phyloP scores from a whole-genome alignment of 2,888 invertebrate genomes.

The Acleris emargana region DNA sequence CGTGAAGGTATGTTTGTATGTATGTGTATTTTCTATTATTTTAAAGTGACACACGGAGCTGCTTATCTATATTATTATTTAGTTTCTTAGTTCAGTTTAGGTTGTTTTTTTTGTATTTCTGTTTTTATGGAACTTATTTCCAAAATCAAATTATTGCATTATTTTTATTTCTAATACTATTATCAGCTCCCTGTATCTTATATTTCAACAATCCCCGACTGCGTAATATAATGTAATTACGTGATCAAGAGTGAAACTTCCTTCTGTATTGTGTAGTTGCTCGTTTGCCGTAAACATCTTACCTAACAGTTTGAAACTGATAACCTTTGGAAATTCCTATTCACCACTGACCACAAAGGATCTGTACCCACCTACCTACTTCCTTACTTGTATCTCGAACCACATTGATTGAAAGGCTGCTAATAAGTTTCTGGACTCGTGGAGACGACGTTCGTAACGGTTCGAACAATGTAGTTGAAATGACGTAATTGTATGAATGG shows the following conservation, averaged over 20 bases:
- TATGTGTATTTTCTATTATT: too few species aligned
- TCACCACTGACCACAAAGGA: constrained; percentile 26
- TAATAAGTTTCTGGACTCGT: constrained; percentile 17
- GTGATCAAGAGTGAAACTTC: constrained; percentile 18
- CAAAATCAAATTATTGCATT: too few species aligned
- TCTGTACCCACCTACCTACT: constrained; percentile 4
- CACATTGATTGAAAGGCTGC: constrained; percentile 13
- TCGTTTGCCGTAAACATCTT: constrained; percentile 23
- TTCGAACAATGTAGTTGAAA: constrained; percentile 15
- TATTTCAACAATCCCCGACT: constrained; percentile 44
- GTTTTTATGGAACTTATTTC: too few species aligned
- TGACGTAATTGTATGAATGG: constrained; percentile 2
- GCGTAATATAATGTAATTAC: constrained; percentile 6
- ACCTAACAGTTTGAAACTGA: constrained; percentile 35
- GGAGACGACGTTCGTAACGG: constrained; percentile 11
- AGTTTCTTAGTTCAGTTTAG: too few species aligned
- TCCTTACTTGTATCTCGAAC: constrained; percentile 27
- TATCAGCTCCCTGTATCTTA: constrained; percentile 64
- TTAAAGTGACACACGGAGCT: too few species aligned
- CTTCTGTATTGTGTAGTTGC: constrained; percentile 21
- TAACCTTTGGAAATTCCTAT: constrained; percentile 31
- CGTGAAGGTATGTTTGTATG: too few species aligned
- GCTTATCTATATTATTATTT: too few species aligned
- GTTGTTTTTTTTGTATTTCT: too few species aligned
- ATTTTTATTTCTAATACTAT: constrained; percentile 28